Percentiles rank a stretch among this genome's conserved stretches.
Evolutionary conservation across 1,140 invertebrate genomes (phyloP).

Genomic region (Lepidotrigona ventralis): DNA sequence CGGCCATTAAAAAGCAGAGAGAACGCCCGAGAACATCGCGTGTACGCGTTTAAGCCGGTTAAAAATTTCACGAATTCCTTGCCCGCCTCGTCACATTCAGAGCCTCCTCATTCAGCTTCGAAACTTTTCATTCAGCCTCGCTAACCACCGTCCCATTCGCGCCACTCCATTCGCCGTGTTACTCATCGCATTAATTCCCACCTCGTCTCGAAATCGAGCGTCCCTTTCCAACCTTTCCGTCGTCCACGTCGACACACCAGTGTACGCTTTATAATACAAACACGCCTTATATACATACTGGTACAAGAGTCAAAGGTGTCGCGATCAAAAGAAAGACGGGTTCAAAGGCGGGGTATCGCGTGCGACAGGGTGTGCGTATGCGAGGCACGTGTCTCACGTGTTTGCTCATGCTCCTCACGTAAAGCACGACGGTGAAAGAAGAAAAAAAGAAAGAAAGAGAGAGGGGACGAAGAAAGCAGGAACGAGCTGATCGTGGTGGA

Average conservation of each 20-base stretch:
- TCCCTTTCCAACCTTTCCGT: not conserved
- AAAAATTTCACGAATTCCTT: not conserved
- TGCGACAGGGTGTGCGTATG: constrained; percentile 27
- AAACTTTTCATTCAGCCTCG: constrained; percentile 7
- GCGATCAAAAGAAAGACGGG: not conserved
- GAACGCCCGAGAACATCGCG: not conserved
- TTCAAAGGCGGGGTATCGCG: not conserved
- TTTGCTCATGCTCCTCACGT: constrained; percentile 50
- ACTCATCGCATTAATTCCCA: constrained; percentile 4
- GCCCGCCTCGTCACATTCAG: too few relatives aligned
- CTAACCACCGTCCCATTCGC: not conserved
- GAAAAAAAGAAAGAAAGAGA: not conserved
- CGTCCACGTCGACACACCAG: too few relatives aligned
- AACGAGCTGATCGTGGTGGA: constrained; percentile 5
- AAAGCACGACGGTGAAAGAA: not conserved
- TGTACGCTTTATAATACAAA: not conserved
- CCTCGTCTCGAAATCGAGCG: not conserved
- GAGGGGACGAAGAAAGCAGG: not conserved
- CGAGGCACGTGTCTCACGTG: constrained; percentile 49
- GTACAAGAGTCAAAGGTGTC: not conserved
- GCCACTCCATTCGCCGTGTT: not conserved
- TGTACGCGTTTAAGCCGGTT: not conserved
- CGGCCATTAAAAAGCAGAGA: not conserved
- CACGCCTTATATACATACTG: not conserved
- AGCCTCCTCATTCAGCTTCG: not conserved